Conservation (phyloP, 2,888 invertebrate species). For the Acleris literana region DNA sequence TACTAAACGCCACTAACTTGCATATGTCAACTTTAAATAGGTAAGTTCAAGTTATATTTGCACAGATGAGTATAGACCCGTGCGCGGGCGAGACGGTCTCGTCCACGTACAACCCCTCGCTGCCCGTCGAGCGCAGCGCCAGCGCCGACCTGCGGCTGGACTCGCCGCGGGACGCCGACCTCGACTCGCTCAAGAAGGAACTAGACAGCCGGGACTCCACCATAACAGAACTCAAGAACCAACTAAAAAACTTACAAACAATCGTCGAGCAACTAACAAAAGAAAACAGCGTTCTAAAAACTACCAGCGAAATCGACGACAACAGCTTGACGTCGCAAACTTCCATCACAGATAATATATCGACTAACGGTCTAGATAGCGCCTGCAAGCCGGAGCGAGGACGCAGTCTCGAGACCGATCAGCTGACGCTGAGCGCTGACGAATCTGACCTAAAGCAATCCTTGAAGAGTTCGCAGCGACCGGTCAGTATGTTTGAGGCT, state of each 20-base stretch:
- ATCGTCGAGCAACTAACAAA: conserved; percentile 90
- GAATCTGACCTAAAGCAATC: conserved; percentile 76
- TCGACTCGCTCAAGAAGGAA: conserved; percentile 77
- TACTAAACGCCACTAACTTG: too few relatives aligned
- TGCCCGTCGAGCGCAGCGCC: conserved; percentile 44
- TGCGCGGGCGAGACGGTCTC: conserved; percentile 69
- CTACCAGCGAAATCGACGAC: conserved; percentile 73
- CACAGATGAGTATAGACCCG: conserved; percentile 52
- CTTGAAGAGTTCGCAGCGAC: conserved; percentile 84
- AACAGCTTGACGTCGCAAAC: conserved; percentile 69
- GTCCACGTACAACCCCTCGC: conserved; percentile 56
- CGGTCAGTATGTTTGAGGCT: conserved; percentile 94
- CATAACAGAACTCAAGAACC: conserved; percentile 85
- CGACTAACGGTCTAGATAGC: conserved; percentile 51
- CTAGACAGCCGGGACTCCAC: conserved; percentile 86
- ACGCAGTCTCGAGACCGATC: conserved; percentile 72
- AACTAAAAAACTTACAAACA: conserved; percentile 85
- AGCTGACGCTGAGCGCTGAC: conserved; percentile 69
- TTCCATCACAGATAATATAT: conserved; percentile 64
- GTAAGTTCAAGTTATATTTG: conserved; percentile 53
- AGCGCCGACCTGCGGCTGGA: conserved; percentile 42
- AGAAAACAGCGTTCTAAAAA: conserved; percentile 91
- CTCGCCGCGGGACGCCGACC: conserved; percentile 50
- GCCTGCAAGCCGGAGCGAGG: conserved; percentile 64
- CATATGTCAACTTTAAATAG: neutral